A percentile compares a stretch with the other conserved stretches of the same genome.
These are phyloP conservation scores for Eustalomyia histrio DNA, from an alignment of 2,888 invertebrate genomes.

Conservation along the genomic window DNA sequence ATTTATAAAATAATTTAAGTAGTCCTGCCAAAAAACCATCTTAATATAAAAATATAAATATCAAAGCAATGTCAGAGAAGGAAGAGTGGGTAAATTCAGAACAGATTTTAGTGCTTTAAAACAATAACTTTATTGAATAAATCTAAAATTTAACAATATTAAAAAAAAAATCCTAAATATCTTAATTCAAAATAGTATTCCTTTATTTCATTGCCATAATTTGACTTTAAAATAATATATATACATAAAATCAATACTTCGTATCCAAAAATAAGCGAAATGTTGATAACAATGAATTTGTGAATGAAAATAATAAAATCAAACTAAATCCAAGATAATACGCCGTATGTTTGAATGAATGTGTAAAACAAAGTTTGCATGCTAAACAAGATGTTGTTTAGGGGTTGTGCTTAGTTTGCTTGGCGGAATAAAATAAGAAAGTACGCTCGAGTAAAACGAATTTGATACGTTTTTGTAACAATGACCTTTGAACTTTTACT, in stretches of 20 bases:
- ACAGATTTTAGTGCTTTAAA: no score
- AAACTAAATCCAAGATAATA: neutral
- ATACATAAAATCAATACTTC: neutral
- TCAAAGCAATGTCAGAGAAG: no score
- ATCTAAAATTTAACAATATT: no score
- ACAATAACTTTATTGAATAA: no score
- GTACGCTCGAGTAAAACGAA: neutral
- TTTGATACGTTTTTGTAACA: conserved; percentile 1
- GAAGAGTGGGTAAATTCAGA: no score
- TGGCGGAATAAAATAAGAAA: neutral
- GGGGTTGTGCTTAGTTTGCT: neutral
- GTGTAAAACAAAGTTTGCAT: neutral
- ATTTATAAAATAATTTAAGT: no score
- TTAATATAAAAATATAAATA: no score
- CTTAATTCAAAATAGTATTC: no score
- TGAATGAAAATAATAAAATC: conserved; percentile 2
- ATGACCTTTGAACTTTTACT: conserved; percentile 10
- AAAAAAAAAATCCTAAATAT: no score
- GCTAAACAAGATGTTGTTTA: neutral
- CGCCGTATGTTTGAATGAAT: neutral
- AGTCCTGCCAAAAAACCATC: no score
- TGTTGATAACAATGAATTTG: neutral
- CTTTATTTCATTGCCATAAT: neutral
- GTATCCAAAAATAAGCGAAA: neutral
- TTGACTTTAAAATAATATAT: neutral